These are phyloP conservation scores for Melanchra persicariae DNA, from an alignment of 2,888 invertebrate species.

Conservation along the genomic window DNA sequence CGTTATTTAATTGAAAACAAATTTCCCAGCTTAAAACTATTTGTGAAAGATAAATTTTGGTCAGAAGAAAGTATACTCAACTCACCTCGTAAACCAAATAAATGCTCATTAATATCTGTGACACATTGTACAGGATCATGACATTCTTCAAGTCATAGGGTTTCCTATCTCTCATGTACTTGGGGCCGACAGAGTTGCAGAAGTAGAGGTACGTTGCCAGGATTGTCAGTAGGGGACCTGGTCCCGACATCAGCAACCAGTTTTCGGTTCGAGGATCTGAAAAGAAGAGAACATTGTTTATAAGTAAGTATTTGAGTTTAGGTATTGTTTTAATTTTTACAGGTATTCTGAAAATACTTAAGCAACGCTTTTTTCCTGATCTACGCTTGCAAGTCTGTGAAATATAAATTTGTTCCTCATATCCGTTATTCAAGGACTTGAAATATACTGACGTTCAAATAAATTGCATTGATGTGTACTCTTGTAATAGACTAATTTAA, in stretches of 20 bases:
- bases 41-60: not conserved
- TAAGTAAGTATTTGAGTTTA: not conserved
- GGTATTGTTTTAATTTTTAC: not conserved
- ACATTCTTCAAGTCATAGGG: conserved; percentile 93
- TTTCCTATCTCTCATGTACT: conserved; percentile 94
- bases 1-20: not conserved
- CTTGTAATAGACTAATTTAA: too few relatives aligned
- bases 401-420: too few relatives aligned
- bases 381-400: too few relatives aligned
- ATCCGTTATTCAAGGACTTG: too few relatives aligned
- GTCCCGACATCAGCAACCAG: conserved; percentile 95
- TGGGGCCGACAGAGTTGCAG: conserved; percentile 94
- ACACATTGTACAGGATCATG: conserved; percentile 95
- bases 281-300: conserved; percentile 62
- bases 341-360: not conserved
- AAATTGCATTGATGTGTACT: too few relatives aligned
- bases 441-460: too few relatives aligned
- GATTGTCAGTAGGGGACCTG: conserved; percentile 92
- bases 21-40: not conserved
- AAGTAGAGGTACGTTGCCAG: conserved; percentile 93
- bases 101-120: conserved; percentile 96
- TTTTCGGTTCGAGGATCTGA: conserved; percentile 94
- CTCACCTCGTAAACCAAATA: conserved; percentile 92
- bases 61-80: conserved; percentile 58
- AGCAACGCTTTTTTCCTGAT: too few relatives aligned